Evolutionary conservation across 2,113 vertebrate genomes (phyloP), one percentile per base, ranked within the genome.

Genomic region (Epinephelus moara): DNA sequence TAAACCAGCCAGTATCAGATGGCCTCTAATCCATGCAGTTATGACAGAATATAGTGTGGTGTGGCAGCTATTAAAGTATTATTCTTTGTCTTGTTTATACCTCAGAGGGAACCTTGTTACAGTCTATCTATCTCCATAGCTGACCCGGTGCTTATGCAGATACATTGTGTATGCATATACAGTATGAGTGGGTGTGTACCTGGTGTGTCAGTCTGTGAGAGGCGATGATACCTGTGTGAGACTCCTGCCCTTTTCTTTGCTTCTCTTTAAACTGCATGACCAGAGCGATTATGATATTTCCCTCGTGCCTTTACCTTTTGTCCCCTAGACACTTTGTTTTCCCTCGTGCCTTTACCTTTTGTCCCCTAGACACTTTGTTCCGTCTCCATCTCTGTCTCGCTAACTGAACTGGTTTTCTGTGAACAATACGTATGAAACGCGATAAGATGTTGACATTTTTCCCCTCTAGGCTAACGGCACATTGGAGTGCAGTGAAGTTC

Each of bases 401-500:
- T 19, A 45, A 61, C 70, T n/a, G 37, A 84, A 87, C 86, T 47
- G 60, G 59, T 87, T 83, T 86, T 79, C 75, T 78, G 18, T 67
- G 13, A 81, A 75, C 66, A 87, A 62, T 84, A 27, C 0, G 5
- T 6, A 2, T 80, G 56, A 70, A 82, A 86, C 12, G 27, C 3
- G 6, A 84, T 71, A 63, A 53, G 18, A 70, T 71, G 13, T 77
- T 50, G 6, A 18, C 10, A 11, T 74, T 27, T 77, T 9, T 23
- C 14, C 42, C n/a, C 56, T 81, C 9, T 15, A 96, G 95, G 82
- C 89, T 68, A 90, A 90, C 75, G 82, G 82, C 27, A 77, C 85
- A 15, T 55, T 95, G 81, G 67, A 89, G 10, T 96, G 95, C 77
- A 89, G 47, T 21, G 57, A 92, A 7, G 82, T 74, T 49, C 62